Percentiles rank a stretch among this genome's conserved stretches.
phyloP scores from a whole-genome alignment of 2,113 vertebrate species.

The Cyphomyrus discorhynchus region DNA sequence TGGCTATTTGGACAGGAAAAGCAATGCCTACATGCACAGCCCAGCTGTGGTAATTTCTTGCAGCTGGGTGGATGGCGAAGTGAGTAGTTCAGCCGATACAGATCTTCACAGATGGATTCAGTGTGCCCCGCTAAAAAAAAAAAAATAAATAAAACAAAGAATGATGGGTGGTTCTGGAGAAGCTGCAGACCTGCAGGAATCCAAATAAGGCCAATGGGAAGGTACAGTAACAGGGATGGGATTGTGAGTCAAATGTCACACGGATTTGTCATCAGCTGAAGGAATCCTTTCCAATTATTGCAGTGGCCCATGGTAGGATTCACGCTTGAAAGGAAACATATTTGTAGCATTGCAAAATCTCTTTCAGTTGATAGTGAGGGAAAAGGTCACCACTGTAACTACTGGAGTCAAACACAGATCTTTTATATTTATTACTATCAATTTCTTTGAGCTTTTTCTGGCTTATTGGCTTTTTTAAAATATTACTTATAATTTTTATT shows the following conservation, averaged over 20 bases:
- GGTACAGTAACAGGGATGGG: constrained; percentile 13
- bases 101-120: constrained; percentile 39
- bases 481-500: background rate
- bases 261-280: background rate
- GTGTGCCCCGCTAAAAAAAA: constrained; percentile 25
- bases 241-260: background rate
- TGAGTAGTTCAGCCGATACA: constrained; percentile 38
- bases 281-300: background rate
- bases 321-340: background rate
- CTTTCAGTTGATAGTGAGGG: background rate
- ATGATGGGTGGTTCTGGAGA: constrained; percentile 9
- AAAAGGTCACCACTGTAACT: background rate
- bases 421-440: background rate
- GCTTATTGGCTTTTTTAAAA: background rate
- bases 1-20: constrained; percentile 36
- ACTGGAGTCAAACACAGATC: background rate
- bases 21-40: constrained; percentile 30
- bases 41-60: constrained; percentile 35
- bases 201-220: constrained; percentile 6
- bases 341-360: background rate
- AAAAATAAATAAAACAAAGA: constrained; percentile 17
- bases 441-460: background rate
- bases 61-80: constrained; percentile 40
- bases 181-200: constrained; percentile 1
- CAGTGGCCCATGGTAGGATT: background rate